Evolutionary conservation across 2,797 vertebrate genomes (phyloP).

Genomic region (Notolabrus celidotus): DNA sequence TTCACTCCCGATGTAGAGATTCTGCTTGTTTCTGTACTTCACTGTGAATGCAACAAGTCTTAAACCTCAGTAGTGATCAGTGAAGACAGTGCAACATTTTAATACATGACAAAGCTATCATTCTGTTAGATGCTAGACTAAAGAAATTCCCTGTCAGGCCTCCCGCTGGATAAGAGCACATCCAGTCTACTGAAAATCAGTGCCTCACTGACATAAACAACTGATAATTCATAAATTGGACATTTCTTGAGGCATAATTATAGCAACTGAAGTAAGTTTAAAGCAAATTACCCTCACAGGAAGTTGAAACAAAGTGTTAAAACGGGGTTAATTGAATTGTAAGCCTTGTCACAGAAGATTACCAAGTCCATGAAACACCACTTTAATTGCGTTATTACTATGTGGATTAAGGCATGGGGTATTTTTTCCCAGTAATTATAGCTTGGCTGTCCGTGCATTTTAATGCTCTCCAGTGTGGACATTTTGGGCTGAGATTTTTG

Average conservation of each 20-base stretch:
- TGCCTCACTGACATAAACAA: constrained; percentile 73
- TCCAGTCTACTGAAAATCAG: constrained; percentile 56
- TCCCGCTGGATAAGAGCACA: constrained; percentile 44
- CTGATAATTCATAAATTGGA: constrained; percentile 73
- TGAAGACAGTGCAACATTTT: constrained; percentile 15
- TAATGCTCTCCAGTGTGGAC: constrained; percentile 74
- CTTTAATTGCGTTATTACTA: constrained; percentile 87
- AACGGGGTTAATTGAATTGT: constrained; percentile 88
- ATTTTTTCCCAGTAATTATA: constrained; percentile 84
- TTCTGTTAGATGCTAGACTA: constrained; percentile 24
- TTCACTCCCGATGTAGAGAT: constrained; percentile 14
- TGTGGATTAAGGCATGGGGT: constrained; percentile 83
- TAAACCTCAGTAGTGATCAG: constrained; percentile 11
- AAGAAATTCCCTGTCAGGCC: constrained; percentile 37
- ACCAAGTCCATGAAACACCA: constrained; percentile 82
- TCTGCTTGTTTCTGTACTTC: constrained; percentile 5
- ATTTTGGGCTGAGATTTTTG: constrained; percentile 64
- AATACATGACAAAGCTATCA: constrained; percentile 42
- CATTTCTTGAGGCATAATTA: constrained; percentile 79
- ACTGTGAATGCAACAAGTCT: constrained; percentile 40
- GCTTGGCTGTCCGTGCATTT: constrained; percentile 76
- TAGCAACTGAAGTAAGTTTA: constrained; percentile 77
- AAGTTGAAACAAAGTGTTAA: constrained; percentile 88
- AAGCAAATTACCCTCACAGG: constrained; percentile 82
- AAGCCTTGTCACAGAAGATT: constrained; percentile 87